Evolutionary conservation across 2,113 vertebrate species (phyloP), one percentile per base, ranked within the genome.

Genomic region (Epinephelus cyanopodus): DNA sequence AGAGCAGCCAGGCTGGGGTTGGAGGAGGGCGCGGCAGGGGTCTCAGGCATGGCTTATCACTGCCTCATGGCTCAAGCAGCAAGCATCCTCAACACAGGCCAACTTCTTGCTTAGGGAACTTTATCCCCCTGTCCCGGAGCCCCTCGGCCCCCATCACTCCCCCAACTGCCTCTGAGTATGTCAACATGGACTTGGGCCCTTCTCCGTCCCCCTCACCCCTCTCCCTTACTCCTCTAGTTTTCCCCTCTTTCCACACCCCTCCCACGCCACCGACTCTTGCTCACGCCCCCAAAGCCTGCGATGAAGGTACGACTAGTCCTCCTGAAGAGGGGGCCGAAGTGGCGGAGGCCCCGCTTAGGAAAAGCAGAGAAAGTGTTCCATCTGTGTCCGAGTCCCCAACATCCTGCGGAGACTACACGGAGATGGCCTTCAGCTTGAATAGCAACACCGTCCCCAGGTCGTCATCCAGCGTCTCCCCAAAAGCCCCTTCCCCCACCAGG

Each of bases 391-490:
- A 93, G 56, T 93, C 93, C 10, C 94, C 94, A 7, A 86, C 86
- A n/a, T 83, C 93, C 14, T 95, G 92, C 74, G 92, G 92, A 6
- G 96, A 96, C 82, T 96, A 96, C 91, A 96, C 96, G 37, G 95
- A 95, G 84, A 96, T 96, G 95, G 94, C 91, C 74, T 96, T 95
- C 79, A 92, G 92, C 78, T 67, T 93, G 75, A 95, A 82, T n/a
- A 89, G 74, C 73, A 90, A 84, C 77, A 54, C 73, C 8, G 66
- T 70, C 33, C 74, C 89, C 1, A 90, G 80, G 74, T 80, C 93
- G 6, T 81, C 88, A 21, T 76, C 89, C 27, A 92, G 79, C 11
- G 47, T 89, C 33, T 91, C 92, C 15, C 86, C 92, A 56, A 93
- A 94, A 79, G 87, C 84, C 73, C 76, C 91, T 21, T 93, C 95